phyloP scores from a whole-genome alignment of 2,797 vertebrate species.

The Dryobates pubescens region DNA sequence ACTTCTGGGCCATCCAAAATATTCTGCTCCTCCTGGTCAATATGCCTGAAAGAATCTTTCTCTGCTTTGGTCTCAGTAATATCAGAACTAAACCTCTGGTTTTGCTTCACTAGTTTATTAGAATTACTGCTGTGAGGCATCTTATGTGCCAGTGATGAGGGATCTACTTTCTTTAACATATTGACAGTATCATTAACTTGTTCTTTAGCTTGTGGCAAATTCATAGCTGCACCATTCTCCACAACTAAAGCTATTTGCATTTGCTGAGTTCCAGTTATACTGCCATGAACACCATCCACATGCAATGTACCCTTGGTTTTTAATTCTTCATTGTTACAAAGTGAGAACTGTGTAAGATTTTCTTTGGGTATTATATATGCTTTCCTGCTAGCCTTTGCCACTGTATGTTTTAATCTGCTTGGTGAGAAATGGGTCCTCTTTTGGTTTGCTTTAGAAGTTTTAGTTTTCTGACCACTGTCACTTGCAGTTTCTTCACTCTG shows the following conservation, averaged over 20 bases:
- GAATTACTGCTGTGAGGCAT: neutral
- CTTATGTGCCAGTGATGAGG: slow-evolving; percentile 24
- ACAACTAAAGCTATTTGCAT: neutral
- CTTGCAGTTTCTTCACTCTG: slow-evolving; percentile 2
- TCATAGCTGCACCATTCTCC: neutral
- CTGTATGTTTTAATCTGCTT: slow-evolving; percentile 3
- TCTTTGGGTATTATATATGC: neutral
- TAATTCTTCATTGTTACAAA: neutral
- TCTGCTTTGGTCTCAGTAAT: neutral
- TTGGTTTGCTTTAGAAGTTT: neutral
- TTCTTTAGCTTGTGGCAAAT: neutral
- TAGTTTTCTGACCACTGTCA: neutral
- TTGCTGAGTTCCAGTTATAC: neutral
- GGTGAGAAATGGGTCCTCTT: slow-evolving; percentile 1
- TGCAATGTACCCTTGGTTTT: neutral
- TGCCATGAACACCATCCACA: neutral
- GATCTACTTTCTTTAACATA: neutral
- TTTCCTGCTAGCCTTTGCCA: slow-evolving; percentile 46
- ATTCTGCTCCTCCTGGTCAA: neutral
- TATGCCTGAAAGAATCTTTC: neutral
- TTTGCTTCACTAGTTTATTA: neutral
- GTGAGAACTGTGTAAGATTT: neutral
- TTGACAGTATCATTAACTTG: neutral
- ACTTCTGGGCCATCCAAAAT: neutral
- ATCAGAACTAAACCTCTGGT: neutral